Evolutionary conservation across 2,113 vertebrate genomes (phyloP).

Genomic region (Erpornis zantholeuca): DNA sequence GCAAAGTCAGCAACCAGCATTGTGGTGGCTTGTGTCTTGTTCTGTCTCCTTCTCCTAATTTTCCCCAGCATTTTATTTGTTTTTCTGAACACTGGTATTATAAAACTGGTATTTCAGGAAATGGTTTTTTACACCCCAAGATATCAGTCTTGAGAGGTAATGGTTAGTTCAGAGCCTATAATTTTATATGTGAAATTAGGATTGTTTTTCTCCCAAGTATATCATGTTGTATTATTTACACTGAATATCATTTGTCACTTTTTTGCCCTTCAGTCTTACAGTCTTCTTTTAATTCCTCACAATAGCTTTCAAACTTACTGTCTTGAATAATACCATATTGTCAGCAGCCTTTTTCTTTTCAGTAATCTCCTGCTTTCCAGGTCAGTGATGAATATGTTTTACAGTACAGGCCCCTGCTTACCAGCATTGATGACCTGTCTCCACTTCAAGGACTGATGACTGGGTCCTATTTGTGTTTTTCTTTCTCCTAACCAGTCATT

Average conservation of each 20-base stretch:
- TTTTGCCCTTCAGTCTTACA: neutral
- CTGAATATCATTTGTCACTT: neutral
- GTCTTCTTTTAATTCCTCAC: neutral
- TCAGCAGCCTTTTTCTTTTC: neutral
- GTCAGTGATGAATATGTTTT: neutral
- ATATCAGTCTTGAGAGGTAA: neutral
- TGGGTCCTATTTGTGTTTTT: neutral
- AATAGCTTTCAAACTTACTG: neutral
- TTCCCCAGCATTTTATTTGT: neutral
- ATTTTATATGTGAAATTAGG: conserved; percentile 8
- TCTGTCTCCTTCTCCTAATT: neutral
- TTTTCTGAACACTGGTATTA: neutral
- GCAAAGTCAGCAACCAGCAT: neutral
- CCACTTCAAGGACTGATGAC: neutral
- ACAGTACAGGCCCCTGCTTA: neutral
- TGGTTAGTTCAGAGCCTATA: neutral
- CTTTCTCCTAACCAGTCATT: neutral
- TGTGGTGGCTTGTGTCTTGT: neutral
- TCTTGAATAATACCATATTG: neutral
- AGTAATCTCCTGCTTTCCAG: neutral
- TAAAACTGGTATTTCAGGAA: neutral
- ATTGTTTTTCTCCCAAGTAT: neutral
- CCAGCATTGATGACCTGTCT: neutral
- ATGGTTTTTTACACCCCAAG: neutral
- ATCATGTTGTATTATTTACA: neutral